phyloP scores from a whole-genome alignment of 1,140 invertebrate species.

The Ylistrum balloti region DNA sequence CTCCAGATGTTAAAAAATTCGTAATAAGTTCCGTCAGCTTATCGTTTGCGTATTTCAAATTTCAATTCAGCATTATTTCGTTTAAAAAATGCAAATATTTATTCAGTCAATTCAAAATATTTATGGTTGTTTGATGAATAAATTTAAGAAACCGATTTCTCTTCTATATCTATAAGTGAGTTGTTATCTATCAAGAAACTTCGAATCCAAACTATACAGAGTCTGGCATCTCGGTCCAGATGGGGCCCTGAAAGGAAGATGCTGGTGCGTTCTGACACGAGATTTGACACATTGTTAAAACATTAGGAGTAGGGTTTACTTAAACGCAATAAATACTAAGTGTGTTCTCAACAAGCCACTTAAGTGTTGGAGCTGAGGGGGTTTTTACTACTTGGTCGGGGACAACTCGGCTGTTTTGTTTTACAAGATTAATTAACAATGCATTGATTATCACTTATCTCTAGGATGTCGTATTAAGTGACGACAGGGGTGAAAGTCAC shows the following conservation, averaged over 20 bases:
- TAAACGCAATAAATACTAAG: constrained; percentile 35
- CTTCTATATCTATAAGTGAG: no score
- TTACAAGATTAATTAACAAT: constrained; percentile 1
- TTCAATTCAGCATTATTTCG: not conserved
- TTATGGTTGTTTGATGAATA: no score
- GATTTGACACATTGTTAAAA: constrained; percentile 28
- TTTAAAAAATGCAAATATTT: no score
- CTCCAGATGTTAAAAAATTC: not conserved
- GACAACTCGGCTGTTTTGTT: not conserved
- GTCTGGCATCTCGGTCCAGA: not conserved
- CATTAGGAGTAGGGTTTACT: not conserved
- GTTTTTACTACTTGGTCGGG: not conserved
- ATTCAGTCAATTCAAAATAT: no score
- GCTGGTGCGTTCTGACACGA: not conserved
- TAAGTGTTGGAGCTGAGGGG: not conserved
- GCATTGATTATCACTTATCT: constrained; percentile 27
- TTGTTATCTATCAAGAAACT: no score
- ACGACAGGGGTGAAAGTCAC: not conserved
- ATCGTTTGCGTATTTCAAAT: not conserved
- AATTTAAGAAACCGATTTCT: no score
- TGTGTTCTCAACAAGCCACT: constrained; percentile 16
- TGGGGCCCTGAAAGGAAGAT: not conserved
- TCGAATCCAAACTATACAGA: not conserved
- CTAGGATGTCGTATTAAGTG: not conserved
- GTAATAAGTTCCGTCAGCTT: not conserved